A percentile compares a stretch with the other conserved stretches of the same genome.
These are phyloP conservation scores for Dryocosmus kuriphilus DNA, from an alignment of 2,888 invertebrate genomes.

Conservation along the genomic window DNA sequence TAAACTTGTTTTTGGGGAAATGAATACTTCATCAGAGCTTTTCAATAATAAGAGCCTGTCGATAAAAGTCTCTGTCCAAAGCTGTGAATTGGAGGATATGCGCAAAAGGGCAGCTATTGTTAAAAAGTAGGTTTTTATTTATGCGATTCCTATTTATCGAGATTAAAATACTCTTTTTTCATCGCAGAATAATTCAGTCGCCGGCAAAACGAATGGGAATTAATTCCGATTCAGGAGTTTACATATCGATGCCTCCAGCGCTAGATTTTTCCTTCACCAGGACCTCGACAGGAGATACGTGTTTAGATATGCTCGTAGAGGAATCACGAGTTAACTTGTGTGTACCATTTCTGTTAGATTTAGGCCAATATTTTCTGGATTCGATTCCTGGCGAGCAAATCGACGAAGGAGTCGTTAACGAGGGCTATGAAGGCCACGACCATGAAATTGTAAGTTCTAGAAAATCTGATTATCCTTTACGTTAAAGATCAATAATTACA, in stretches of 20 bases:
- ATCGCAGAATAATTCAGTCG: constrained; percentile 83
- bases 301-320: constrained; percentile 86
- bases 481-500: no score
- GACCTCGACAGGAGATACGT: constrained; percentile 81
- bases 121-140: constrained; percentile 79
- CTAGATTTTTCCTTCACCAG: constrained; percentile 84
- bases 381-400: constrained; percentile 81
- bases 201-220: constrained; percentile 81
- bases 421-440: constrained; percentile 84
- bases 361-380: constrained; percentile 82
- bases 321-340: constrained; percentile 86
- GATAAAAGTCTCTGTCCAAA: constrained; percentile 85
- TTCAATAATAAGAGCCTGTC: constrained; percentile 86
- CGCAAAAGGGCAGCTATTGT: constrained; percentile 83
- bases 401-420: constrained; percentile 85
- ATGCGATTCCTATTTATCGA: neutral
- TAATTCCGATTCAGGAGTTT: constrained; percentile 79
- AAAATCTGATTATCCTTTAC: neutral
- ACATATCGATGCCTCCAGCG: constrained; percentile 85
- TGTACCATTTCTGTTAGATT: constrained; percentile 83
- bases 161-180: neutral
- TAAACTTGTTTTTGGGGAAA: constrained; percentile 84
- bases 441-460: constrained; percentile 46
- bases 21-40: constrained; percentile 82
- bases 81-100: constrained; percentile 85